Evolutionary conservation across 2,113 vertebrate species (phyloP), one percentile per base, ranked within the genome.

Genomic region (Coptodon rendalli): DNA sequence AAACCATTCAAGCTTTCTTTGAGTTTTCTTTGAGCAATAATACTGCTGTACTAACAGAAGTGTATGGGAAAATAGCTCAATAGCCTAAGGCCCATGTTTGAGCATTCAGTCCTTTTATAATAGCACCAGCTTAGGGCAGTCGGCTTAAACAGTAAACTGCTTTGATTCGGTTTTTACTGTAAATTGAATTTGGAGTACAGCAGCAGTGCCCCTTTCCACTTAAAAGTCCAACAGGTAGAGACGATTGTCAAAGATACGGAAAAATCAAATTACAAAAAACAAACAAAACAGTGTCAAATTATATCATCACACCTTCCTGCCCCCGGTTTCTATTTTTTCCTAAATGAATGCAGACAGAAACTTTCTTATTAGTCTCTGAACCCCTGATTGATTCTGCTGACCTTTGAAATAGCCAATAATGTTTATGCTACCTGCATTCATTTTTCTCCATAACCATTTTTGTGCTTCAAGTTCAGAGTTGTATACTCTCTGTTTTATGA

Each of bases 61-160:
- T 36, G 13, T 29, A 71, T 71, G 71, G 22, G 24, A 11, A 76
- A 76, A 27, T 27, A 45, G 13, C 38, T 45, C 38, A 68, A 3
- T 40, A 68, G 11, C 63, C 0, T 68, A 16, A 45, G 5, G 0
- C 14, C 43, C 4, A 48, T 48, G 9, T 29, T 29, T 6, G 14
- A 76, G 24, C 9, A 48, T 76, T 73, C 40, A 17, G 40, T 9
- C 14, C n/a, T 24, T 43, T 71, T 71, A 71, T 16, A 24, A 24
- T 16, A 29, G 71, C 71, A 17, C 43, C 4, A 29, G 16, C 17
- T 12, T 7, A 48, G 24, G 38, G 22, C 24, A 19, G 71, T 17
- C 43, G 29, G 71, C 6, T 43, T 17, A 76, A 48, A 76, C 3
- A 3, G 9, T 29, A 29, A 76, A 76, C 43, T 63, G 59, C 31